Percentiles rank a stretch among this genome's conserved stretches.
phyloP scores from a whole-genome alignment of 2,888 invertebrate species.

The Smittia sp. region DNA sequence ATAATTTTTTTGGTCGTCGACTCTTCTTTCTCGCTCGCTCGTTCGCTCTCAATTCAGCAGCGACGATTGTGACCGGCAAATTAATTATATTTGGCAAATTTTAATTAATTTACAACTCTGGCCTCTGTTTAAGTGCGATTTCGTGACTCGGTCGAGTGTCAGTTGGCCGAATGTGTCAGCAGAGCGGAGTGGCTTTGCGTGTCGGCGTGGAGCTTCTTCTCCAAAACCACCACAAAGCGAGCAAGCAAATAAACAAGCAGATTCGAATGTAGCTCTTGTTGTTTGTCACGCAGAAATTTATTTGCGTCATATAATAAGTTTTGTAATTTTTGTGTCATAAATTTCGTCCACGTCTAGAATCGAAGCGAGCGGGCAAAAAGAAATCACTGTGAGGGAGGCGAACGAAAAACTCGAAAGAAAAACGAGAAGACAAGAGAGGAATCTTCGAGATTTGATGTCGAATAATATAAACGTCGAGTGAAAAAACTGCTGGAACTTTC shows the following conservation, averaged over 20 bases:
- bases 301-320: not conserved
- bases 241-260: no score
- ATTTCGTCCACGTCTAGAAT: not conserved
- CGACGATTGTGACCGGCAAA: not conserved
- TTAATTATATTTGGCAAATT: conserved; percentile 20
- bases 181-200: no score
- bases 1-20: no score
- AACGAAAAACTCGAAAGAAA: not conserved
- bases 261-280: no score
- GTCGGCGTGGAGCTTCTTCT: no score
- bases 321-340: not conserved
- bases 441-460: conserved; percentile 10
- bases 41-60: no score
- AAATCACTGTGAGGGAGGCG: not conserved
- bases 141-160: not conserved
- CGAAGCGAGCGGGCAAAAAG: not conserved
- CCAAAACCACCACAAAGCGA: no score
- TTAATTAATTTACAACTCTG: conserved; percentile 30
- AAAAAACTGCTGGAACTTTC: not conserved
- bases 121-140: not conserved
- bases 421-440: not conserved
- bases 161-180: not conserved
- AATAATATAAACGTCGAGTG: conserved; percentile 5
- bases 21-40: no score
- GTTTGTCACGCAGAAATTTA: no score